phyloP scores from a whole-genome alignment of 2,888 invertebrate species.

The Periphyllus acericola region DNA sequence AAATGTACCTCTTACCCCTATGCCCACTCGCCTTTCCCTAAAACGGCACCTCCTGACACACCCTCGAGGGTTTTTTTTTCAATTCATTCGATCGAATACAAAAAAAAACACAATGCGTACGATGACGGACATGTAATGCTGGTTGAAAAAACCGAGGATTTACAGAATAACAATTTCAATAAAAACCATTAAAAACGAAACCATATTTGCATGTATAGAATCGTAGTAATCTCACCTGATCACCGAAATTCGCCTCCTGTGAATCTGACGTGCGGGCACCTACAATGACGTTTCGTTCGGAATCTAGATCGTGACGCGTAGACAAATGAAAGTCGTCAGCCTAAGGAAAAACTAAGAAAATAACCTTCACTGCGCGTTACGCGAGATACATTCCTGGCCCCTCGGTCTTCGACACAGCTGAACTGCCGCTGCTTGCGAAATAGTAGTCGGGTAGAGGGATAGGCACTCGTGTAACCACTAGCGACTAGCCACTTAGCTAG shows the following conservation, averaged over 20 bases:
- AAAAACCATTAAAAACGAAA: background rate
- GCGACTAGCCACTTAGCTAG: background rate
- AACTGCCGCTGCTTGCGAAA: background rate
- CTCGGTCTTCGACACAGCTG: slow-evolving; percentile 37
- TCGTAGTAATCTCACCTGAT: slow-evolving; percentile 12
- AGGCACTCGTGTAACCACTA: background rate
- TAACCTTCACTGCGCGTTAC: slow-evolving; percentile 43
- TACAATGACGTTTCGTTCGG: background rate
- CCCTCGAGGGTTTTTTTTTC: background rate
- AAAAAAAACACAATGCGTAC: background rate
- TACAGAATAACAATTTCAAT: background rate
- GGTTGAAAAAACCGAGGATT: background rate
- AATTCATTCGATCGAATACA: background rate
- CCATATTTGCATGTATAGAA: background rate
- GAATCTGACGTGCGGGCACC: background rate
- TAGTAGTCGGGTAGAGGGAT: slow-evolving; percentile 13
- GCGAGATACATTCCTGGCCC: slow-evolving; percentile 20
- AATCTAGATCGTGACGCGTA: background rate
- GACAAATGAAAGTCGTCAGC: slow-evolving; percentile 21
- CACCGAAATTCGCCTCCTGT: background rate
- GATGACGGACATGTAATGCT: background rate
- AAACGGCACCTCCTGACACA: background rate
- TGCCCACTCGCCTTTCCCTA: background rate
- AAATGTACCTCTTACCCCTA: too few species aligned
- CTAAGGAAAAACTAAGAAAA: slow-evolving; percentile 41